Base-by-base conservation (phyloP, 1,140 invertebrate species). In the Drosophila ogumai region DNA sequence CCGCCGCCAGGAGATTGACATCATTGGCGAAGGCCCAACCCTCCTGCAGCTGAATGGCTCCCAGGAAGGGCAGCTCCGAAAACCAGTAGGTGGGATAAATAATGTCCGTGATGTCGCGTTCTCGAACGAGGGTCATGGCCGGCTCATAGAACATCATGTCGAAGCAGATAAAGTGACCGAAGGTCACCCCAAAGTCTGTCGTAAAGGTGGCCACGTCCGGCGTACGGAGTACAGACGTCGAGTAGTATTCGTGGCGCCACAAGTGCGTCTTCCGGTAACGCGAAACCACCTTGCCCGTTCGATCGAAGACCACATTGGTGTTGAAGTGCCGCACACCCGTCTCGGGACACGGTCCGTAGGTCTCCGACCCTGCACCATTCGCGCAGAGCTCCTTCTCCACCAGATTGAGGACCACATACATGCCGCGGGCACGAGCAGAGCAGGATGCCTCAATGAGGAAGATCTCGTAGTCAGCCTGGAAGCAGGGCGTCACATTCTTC, bases 221-320 rank as follows among this genome's bases (percentile, higher is more conserved):
- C 17, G 69, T 9, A 0, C 43, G 65, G 1, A 82, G 54, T 32
- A 82, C 75, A 13, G 79, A 65, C 0, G 0, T 40, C 22, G 32
- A 10, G 32, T 76, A 31, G 50, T 74, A 87, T 50, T 75, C 82
- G 1, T 63, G 36, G 0, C 82, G 85, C 96, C 96, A 32, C 5
- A 76, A 61, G 91, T 97, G 95, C 13, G 94, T 94, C 88, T 98
- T 98, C 25, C 96, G 94, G 86, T 98, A 98, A 47, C 95, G 94
- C 13, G 90, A 93, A 3, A 94, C 86, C 0, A 94, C 69, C 5
- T 57, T 75, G 6, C 96, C 96, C 0, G 87, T 80, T 13, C 95
- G 91, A 81, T 96, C 94, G 74, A 96, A 96, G 1, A 95, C 96
- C 1, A 97, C 93, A 77, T 97, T 95, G 0, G 96, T 96, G 78